Conservation (phyloP, 2,113 vertebrate genomes). For the Hippocampus guttulatus region DNA sequence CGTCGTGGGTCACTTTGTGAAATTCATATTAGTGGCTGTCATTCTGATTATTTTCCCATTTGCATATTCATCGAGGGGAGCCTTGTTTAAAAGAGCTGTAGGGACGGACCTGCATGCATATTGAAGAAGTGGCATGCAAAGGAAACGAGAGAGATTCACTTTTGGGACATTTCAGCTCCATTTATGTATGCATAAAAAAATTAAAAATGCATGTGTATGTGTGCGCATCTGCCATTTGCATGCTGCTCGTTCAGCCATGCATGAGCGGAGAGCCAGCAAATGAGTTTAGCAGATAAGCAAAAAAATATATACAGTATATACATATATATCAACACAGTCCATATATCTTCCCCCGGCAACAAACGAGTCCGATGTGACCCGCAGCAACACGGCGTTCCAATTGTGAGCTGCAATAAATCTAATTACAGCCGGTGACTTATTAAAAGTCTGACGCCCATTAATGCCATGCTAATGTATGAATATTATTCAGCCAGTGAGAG, state of each 20-base stretch:
- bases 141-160: constrained; percentile 19
- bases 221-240: not conserved
- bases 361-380: not conserved
- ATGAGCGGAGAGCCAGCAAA: not conserved
- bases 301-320: not conserved
- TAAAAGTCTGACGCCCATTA: constrained; percentile 62
- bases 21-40: constrained; percentile 41
- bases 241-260: not conserved
- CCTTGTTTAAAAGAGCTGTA: constrained; percentile 33
- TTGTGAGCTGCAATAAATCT: constrained; percentile 50
- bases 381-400: not conserved
- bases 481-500: constrained; percentile 70
- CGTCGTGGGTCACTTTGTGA: constrained; percentile 46
- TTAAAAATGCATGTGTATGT: constrained; percentile 1
- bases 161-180: constrained; percentile 13
- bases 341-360: not conserved
- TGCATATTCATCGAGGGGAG: constrained; percentile 49
- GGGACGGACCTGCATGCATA: constrained; percentile 36
- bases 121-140: constrained; percentile 16
- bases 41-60: constrained; percentile 51
- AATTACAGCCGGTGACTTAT: constrained; percentile 58
- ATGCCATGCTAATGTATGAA: constrained; percentile 67
- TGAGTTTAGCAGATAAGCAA: not conserved
- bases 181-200: constrained; percentile 21
- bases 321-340: not conserved